A percentile compares a stretch with the other conserved stretches of the same genome.
Evolutionary conservation across 2,888 invertebrate genomes (phyloP).

Genomic region (Amblyjoppa proteus): DNA sequence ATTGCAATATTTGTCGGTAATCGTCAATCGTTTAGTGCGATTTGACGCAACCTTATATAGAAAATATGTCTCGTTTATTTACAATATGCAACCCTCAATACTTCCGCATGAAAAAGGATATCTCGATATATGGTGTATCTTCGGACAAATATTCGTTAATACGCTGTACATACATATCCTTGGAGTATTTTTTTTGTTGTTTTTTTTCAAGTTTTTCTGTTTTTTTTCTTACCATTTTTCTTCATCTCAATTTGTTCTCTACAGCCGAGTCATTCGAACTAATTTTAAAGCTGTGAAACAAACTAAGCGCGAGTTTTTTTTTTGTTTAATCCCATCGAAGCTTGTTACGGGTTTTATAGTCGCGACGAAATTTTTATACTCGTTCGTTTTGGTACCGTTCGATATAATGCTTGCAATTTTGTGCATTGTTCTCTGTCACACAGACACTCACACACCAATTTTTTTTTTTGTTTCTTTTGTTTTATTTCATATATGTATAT

Average conservation of each 20-base stretch:
- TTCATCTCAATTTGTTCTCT: conserved; percentile 44
- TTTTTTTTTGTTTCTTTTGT: conserved; percentile 25
- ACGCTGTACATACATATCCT: conserved; percentile 83
- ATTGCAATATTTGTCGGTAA: conserved; percentile 84
- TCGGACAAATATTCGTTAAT: conserved; percentile 80
- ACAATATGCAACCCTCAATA: conserved; percentile 84
- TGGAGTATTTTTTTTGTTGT: conserved; percentile 77
- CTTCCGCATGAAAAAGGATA: conserved; percentile 81
- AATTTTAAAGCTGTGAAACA: conserved; percentile 74
- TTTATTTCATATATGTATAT: conserved; percentile 64
- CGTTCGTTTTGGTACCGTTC: conserved; percentile 53
- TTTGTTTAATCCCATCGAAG: conserved; percentile 53
- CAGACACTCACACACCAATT: conserved; percentile 63
- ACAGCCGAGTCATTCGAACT: conserved; percentile 53
- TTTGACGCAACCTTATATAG: conserved; percentile 82
- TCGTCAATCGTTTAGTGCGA: conserved; percentile 81
- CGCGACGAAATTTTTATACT: conserved; percentile 47
- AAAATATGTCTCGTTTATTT: conserved; percentile 85
- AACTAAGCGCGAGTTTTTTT: conserved; percentile 65
- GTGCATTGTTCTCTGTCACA: conserved; percentile 73
- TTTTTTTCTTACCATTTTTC: conserved; percentile 19
- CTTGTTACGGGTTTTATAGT: conserved; percentile 47
- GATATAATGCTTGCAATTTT: conserved; percentile 66
- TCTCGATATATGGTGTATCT: conserved; percentile 81
- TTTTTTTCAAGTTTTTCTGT: conserved; percentile 51